Conservation (phyloP, 53 echinoderm and acorn worm genomes). For the Luidia sarsii region DNA sequence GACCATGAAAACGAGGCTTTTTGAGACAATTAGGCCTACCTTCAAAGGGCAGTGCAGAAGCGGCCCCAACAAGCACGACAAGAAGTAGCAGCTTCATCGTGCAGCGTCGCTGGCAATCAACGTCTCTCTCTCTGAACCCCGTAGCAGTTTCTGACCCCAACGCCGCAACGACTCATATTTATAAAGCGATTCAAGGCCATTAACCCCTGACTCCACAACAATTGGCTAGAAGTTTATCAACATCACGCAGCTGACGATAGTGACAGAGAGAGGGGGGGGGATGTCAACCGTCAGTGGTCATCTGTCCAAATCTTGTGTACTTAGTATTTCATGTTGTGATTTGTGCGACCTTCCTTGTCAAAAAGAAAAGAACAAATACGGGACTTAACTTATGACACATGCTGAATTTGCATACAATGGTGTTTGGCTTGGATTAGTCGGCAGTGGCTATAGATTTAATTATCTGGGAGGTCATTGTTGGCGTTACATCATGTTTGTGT, state of each 20-base stretch:
- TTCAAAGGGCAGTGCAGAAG: slow-evolving; percentile 4
- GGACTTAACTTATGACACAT: neutral
- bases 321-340: too few relatives aligned
- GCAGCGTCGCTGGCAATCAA: neutral
- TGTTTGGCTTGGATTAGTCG: neutral
- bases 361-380: neutral
- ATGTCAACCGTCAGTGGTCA: neutral
- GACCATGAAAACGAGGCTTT: too few relatives aligned
- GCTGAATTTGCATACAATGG: slow-evolving; percentile 24
- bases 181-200: neutral
- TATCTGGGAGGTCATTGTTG: too few relatives aligned
- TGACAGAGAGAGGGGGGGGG: too few relatives aligned
- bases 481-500: neutral
- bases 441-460: neutral
- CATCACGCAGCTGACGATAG: too few relatives aligned
- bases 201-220: neutral
- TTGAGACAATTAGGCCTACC: too few relatives aligned
- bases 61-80: slow-evolving; percentile 26
- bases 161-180: neutral
- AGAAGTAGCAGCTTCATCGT: slow-evolving; percentile 33
- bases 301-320: neutral
- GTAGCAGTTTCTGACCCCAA: neutral
- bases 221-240: neutral
- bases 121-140: neutral
- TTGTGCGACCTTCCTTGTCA: neutral